Evolutionary conservation across 1,140 invertebrate species (phyloP), one percentile per base, ranked within the genome.

Genomic region (Gerris buenoi): DNA sequence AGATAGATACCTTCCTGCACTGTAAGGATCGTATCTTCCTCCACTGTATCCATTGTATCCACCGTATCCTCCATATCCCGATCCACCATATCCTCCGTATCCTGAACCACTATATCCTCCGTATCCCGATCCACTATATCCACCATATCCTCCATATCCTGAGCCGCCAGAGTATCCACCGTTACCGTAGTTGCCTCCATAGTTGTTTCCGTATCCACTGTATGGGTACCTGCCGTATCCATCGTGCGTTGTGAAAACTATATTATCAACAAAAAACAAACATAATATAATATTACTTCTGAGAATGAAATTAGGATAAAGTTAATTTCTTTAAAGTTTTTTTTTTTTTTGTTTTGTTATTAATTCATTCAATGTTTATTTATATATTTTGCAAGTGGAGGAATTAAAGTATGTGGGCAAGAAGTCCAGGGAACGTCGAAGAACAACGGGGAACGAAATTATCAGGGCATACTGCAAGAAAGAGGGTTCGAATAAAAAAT

Each of bases 211-310:
- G 23, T 60, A 60, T 13, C 58, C 22, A 22, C 23, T 60, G 58
- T 60, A 60, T 25, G 58, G 58, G 23, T 60, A 60, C 58, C 58
- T 60, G 5, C 58, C 58, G 23, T 60, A 60, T 15, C 58, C 58
- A 60, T 60, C 58, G 23, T 60, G 23, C 5, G 58, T 22, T 13
- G 58, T 60, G 33, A 46, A 46, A 46, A 46, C 33, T 46, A 46
- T n/a, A n/a, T n/a, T n/a, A n/a, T n/a, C n/a, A n/a, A n/a, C n/a
- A n/a, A n/a, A n/a, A n/a, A n/a, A n/a, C n/a, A n/a, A n/a, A n/a
- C n/a, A n/a, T n/a, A n/a, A n/a, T n/a, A n/a, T n/a, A n/a, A n/a
- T n/a, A n/a, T n/a, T n/a, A n/a, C n/a, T n/a, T n/a, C n/a, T n/a
- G n/a, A n/a, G n/a, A n/a, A n/a, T n/a, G n/a, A n/a, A n/a, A n/a